These are phyloP conservation scores for Rhopalosiphum nymphaeae DNA, from an alignment of 2,888 invertebrate genomes.

Conservation along the genomic window DNA sequence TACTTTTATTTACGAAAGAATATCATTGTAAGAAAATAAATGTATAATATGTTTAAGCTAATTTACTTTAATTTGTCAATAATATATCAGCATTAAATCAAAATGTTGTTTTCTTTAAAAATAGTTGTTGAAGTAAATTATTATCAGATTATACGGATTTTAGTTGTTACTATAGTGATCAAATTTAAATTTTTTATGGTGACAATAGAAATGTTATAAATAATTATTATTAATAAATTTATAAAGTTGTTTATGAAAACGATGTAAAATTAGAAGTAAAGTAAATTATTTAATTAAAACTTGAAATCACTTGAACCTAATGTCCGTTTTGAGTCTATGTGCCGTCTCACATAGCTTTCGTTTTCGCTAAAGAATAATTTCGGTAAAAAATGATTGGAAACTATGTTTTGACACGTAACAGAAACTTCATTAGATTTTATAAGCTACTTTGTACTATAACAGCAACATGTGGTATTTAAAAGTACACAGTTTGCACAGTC, in stretches of 20 bases:
- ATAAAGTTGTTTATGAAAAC: background rate
- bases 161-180: background rate
- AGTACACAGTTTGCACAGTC: background rate
- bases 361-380: background rate
- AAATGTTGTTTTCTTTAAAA: background rate
- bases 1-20: background rate
- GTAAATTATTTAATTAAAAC: background rate
- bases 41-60: background rate
- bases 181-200: background rate
- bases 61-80: background rate
- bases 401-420: background rate
- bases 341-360: background rate
- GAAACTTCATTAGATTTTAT: background rate
- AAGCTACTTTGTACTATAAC: background rate
- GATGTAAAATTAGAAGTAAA: too few relatives aligned
- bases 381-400: background rate
- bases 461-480: background rate
- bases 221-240: background rate
- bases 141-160: background rate
- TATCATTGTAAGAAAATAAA: background rate
- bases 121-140: background rate
- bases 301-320: slow-evolving; percentile 15
- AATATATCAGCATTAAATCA: background rate
- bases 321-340: background rate
- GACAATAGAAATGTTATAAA: background rate